These are phyloP conservation scores for Littorina saxatilis DNA, from an alignment of 1,140 invertebrate species.

Conservation along the genomic window DNA sequence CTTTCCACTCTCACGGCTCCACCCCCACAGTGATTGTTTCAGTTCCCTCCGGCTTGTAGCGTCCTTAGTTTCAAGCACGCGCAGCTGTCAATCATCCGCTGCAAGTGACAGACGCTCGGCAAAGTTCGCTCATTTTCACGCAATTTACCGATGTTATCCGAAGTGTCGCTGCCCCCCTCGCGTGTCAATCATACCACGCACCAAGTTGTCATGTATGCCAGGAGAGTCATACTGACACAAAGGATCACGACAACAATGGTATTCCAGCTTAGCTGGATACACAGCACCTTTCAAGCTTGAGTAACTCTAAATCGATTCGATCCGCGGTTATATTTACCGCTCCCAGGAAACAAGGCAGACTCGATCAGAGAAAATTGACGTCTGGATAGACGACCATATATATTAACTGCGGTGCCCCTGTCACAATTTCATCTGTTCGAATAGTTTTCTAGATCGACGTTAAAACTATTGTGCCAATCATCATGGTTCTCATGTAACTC, in stretches of 20 bases:
- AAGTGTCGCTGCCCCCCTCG: constrained; percentile 9
- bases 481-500: too few relatives aligned
- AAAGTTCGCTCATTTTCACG: constrained; percentile 13
- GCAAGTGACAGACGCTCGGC: not conserved
- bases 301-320: constrained; percentile 8
- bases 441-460: too few relatives aligned
- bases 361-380: not conserved
- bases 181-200: not conserved
- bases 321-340: constrained; percentile 30
- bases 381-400: not conserved
- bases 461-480: too few relatives aligned
- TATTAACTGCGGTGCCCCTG: too few relatives aligned
- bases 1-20: not conserved
- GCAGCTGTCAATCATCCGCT: constrained; percentile 29
- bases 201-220: not conserved
- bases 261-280: not conserved
- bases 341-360: constrained; percentile 34
- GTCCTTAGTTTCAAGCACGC: constrained; percentile 21
- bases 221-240: not conserved
- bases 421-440: too few relatives aligned
- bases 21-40: not conserved
- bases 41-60: not conserved
- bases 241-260: not conserved
- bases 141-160: constrained; percentile 3
- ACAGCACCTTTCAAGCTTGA: constrained; percentile 4